Conservation (phyloP, 1,140 invertebrate species). For the Nymphalis io region DNA sequence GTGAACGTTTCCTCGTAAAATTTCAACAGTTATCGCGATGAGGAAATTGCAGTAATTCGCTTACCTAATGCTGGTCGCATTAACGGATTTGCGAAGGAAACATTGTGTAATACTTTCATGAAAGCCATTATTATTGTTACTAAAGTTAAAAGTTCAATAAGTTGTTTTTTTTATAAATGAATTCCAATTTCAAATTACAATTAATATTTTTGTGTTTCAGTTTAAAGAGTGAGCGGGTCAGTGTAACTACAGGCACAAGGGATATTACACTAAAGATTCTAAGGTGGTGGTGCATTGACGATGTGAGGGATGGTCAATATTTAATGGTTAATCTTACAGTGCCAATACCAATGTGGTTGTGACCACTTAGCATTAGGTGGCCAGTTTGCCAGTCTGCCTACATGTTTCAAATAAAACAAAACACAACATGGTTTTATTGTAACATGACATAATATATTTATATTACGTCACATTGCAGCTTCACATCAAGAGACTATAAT, state of each 20-base stretch:
- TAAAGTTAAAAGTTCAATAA: slow-evolving; percentile 7
- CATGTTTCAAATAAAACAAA: no score
- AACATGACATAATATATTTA: background rate
- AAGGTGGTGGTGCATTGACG: no score
- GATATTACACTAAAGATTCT: no score
- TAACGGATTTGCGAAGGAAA: slow-evolving; percentile 46
- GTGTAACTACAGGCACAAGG: no score
- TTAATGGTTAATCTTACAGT: no score
- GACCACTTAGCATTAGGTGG: no score
- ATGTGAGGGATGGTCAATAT: no score
- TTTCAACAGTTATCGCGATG: slow-evolving; percentile 48
- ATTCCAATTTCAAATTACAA: background rate
- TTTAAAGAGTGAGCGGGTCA: no score
- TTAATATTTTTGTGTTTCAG: no score
- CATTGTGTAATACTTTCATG: slow-evolving; percentile 37
- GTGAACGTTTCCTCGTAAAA: slow-evolving; percentile 51
- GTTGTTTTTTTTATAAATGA: background rate
- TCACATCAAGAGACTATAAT: slow-evolving; percentile 26
- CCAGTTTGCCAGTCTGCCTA: no score
- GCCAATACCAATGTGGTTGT: no score
- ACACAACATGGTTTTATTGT: background rate
- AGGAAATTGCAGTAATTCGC: slow-evolving; percentile 56
- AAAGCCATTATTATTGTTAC: background rate
- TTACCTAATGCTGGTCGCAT: slow-evolving; percentile 43
- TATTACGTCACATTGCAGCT: background rate